Evolutionary conservation across 2,888 invertebrate species (phyloP).

Genomic region (Nematopogon swammerdamellus): DNA sequence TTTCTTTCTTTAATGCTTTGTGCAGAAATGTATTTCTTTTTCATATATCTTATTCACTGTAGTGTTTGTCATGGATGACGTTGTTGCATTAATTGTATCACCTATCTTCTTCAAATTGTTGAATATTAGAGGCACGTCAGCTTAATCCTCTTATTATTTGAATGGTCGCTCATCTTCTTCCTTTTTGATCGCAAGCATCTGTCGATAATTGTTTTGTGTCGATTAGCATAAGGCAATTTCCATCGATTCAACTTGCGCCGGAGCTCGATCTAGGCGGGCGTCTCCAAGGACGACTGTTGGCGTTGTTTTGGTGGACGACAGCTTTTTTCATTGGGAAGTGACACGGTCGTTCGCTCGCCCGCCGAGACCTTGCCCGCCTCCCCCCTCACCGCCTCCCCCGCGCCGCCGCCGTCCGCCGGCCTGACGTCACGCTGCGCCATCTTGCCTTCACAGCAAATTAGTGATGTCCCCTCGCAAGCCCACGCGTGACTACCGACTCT

Average conservation of each 20-base stretch:
- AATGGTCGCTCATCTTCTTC: no score
- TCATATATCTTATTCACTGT: no score
- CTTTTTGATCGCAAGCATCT: background rate
- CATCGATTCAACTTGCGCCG: background rate
- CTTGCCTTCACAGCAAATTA: conserved; percentile 26
- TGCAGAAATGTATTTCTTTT: no score
- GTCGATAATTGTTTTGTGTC: background rate
- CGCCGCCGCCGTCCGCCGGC: conserved; percentile 18
- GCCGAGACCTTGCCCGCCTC: conserved; percentile 35
- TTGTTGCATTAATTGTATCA: no score
- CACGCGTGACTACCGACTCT: conserved; percentile 25
- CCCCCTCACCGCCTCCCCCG: conserved; percentile 13
- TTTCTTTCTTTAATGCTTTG: no score
- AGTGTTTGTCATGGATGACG: no score
- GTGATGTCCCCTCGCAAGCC: conserved; percentile 46
- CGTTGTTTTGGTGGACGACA: conserved; percentile 19
- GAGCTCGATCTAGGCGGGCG: conserved; percentile 12
- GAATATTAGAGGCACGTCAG: no score
- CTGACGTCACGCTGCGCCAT: conserved; percentile 51
- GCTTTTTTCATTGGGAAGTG: conserved; percentile 47
- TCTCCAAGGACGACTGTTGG: conserved; percentile 36
- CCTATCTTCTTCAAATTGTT: no score
- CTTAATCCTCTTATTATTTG: no score
- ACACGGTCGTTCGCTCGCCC: conserved; percentile 34
- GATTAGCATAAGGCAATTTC: background rate